These are phyloP conservation scores for Diceros bicornis DNA, from an alignment of 2,797 vertebrate genomes.

Conservation along the genomic window DNA sequence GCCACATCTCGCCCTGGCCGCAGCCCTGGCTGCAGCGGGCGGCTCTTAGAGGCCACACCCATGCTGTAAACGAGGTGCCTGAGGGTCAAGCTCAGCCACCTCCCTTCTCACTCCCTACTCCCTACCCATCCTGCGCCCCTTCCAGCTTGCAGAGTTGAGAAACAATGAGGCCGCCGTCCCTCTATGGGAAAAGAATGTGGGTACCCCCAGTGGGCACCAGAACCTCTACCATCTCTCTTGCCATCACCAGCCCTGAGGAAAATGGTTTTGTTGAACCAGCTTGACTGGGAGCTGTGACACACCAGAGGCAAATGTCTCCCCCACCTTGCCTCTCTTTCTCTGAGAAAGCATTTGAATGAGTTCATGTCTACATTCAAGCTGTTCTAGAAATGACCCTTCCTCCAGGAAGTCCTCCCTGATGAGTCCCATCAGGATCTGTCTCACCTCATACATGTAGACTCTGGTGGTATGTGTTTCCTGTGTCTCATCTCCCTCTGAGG, in stretches of 20 bases:
- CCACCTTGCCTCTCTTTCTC: constrained; percentile 10
- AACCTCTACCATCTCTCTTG: neutral
- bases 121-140: neutral
- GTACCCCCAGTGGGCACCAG: neutral
- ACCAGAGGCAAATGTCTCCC: neutral
- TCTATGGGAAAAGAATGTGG: neutral
- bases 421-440: neutral
- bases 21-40: neutral
- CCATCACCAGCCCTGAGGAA: neutral
- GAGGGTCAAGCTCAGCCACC: neutral
- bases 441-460: neutral
- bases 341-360: constrained; percentile 19
- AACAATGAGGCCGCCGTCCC: neutral
- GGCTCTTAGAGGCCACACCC: neutral
- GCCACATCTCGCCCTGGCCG: neutral
- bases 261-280: neutral
- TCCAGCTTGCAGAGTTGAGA: neutral
- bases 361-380: neutral
- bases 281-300: neutral
- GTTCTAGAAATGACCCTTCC: neutral
- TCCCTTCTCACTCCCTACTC: neutral
- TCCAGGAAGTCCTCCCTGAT: constrained; percentile 17
- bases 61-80: neutral
- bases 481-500: neutral
- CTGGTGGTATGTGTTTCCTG: neutral